Evolutionary conservation across 2,113 vertebrate species (phyloP), one percentile per base, ranked within the genome.

Genomic region (Tetrax tetrax): DNA sequence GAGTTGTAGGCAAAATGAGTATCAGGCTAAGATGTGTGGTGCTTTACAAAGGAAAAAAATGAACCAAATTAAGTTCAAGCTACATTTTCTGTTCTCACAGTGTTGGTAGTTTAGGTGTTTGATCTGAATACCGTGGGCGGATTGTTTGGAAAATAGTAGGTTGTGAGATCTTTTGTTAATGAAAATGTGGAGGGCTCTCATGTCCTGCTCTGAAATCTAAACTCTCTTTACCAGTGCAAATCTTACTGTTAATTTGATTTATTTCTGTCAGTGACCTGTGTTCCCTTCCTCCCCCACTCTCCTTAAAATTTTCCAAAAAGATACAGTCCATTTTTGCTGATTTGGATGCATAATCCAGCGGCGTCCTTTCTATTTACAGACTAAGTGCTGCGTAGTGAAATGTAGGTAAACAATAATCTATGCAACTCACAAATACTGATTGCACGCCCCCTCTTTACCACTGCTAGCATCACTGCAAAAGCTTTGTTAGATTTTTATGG

Each of bases 121-220:
- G 56, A 76, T 75, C 64, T 70, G 45, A 89, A 61, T 27, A 17
- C 37, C 37, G 45, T 43, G 38, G 74, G 66, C 1, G 4, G 31
- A 43, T 80, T 90, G 63, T 91, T 94, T 79, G 41, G 70, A 88
- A 88, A 97, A 64, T 71, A 94, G 37, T 65, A 90, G 41, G 37
- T 81, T 3, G 7, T 50, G 54, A 89, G 74, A 70, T 76, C 66
- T 88, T 93, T 77, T 87, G 69, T 96, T 89, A 84, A 78, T 60
- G 53, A 68, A 85, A 90, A 81, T 7, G 13, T 60, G 33, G 33
- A 89, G 33, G 20, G 22, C 33, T 88, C 33, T 60, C 1, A 1
- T 65, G 17, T 81, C 41, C 22, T 24, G 27, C 51, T 89, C 51
- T n/a, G 61, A 92, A 90, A 89, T 48, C 27, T 66, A 83, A 80